Evolutionary conservation across 1,140 invertebrate species (phyloP).

Genomic region (Sitophilus oryzae): DNA sequence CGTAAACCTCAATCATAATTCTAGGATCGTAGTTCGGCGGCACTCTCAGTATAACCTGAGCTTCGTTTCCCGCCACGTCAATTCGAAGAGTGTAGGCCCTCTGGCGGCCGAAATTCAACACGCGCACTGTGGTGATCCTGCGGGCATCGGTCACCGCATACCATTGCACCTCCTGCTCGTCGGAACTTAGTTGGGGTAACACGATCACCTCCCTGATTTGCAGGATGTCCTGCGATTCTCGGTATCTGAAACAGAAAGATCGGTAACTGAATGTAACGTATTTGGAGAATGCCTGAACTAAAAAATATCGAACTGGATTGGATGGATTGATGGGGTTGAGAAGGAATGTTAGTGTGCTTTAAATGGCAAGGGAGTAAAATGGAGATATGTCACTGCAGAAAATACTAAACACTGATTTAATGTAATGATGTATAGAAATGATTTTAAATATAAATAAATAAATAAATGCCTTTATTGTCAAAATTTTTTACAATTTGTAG

Average conservation of each 20-base stretch:
- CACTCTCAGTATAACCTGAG: constrained; percentile 16
- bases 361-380: too few relatives aligned
- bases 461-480: too few relatives aligned
- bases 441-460: too few relatives aligned
- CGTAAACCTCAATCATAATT: constrained; percentile 28
- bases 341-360: too few relatives aligned
- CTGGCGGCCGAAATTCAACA: constrained; percentile 26
- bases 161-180: constrained; percentile 22
- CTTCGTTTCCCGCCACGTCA: constrained; percentile 24
- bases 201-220: constrained; percentile 27
- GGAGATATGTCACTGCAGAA: too few relatives aligned
- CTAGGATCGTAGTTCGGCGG: constrained; percentile 21
- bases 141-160: constrained; percentile 15
- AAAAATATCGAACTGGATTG: too few relatives aligned
- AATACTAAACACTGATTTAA: too few relatives aligned
- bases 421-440: too few relatives aligned
- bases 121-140: constrained; percentile 20
- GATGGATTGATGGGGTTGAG: too few relatives aligned
- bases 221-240: constrained; percentile 22
- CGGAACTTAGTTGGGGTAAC: constrained; percentile 18
- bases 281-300: too few relatives aligned
- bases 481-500: too few relatives aligned
- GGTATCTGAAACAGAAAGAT: constrained; percentile 18
- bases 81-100: constrained; percentile 24
- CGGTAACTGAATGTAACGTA: too few relatives aligned